A percentile compares a stretch with the other conserved stretches of the same genome.
Evolutionary conservation across 2,888 invertebrate species (phyloP).

Genomic region (Leistus spinibarbis): DNA sequence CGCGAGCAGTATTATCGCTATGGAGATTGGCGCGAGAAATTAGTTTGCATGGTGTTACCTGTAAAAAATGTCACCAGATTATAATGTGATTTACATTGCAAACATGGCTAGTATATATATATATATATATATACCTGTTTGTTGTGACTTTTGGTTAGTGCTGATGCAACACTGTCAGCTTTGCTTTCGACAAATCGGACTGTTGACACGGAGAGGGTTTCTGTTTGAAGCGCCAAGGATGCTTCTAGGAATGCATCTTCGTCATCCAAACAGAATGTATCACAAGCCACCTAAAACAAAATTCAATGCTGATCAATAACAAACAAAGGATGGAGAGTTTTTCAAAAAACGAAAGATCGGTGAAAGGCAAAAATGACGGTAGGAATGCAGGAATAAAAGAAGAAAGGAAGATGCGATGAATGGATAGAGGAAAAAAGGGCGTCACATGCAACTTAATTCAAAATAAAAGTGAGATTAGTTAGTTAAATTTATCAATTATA

Average conservation of each 20-base stretch:
- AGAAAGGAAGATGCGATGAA: background rate
- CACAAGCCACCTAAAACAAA: slow-evolving; percentile 78
- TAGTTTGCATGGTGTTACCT: slow-evolving; percentile 64
- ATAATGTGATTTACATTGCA: background rate
- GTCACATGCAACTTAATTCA: too few relatives aligned
- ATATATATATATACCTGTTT: too few relatives aligned
- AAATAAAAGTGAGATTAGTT: too few relatives aligned
- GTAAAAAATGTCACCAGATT: slow-evolving; percentile 40
- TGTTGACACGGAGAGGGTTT: slow-evolving; percentile 77
- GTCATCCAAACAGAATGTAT: slow-evolving; percentile 92
- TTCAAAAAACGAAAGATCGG: too few relatives aligned
- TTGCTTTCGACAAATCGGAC: slow-evolving; percentile 73
- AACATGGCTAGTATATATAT: background rate
- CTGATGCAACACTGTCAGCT: slow-evolving; percentile 56
- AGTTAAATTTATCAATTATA: too few relatives aligned
- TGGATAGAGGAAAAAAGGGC: too few relatives aligned
- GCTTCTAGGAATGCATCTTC: slow-evolving; percentile 87
- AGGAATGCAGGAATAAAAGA: too few relatives aligned
- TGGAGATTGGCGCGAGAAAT: slow-evolving; percentile 68
- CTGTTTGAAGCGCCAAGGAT: slow-evolving; percentile 77
- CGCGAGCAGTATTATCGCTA: slow-evolving; percentile 64
- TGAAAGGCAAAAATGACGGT: too few relatives aligned
- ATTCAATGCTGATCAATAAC: too few relatives aligned
- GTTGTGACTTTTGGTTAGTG: slow-evolving; percentile 72
- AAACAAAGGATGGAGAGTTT: too few relatives aligned